Evolutionary conservation across 30 jellyfish, hydroid and myxozoan species (phyloP), one percentile per base, ranked within the genome.

Genomic region (Aurelia aurita complex sp. Pacific): DNA sequence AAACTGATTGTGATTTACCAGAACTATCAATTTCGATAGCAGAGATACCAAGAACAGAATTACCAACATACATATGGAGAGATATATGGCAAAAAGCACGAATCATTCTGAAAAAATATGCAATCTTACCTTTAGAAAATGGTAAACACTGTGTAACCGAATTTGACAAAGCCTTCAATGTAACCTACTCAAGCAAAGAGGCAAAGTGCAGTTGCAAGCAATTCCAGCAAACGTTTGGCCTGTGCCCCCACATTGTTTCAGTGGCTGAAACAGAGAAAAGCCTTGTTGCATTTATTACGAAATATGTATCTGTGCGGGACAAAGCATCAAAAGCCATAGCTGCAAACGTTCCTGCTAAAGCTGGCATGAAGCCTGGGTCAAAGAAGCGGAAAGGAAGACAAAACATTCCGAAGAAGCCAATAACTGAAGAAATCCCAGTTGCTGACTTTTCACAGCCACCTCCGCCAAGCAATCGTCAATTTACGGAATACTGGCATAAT

Each of bases 351-450:
- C 76, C 76, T 18, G n/a, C 76, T 18, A 67, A 67, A 67, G 76
- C 76, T 18, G 76, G 76, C 5, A 18, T 67, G 52, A 67, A 67
- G 52, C 76, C 76, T 18, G 76, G 76, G 4, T 23, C 76, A 67
- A 67, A 67, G 76, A 67, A 67, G 52, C 54, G 76, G 52, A 67
- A 67, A 67, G 76, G 76, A 67, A 23, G 76, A 57, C 43, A 67
- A 23, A 67, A 67, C 52, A 15, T 67, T 11, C 52, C 76, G 0
- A 67, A 35, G 43, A 23, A 15, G 52, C 76, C 76, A 67, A 67
- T 67, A 2, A 23, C 52, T 67, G 52, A 35, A 67, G 76, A 67
- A 67, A 15, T 67, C 76, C 52, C 76, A 67, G 16, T 35, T 67
- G 76, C 43, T 1, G 43, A 67, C 14, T 29, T 67, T 35, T 18